Percentiles rank a stretch among this genome's conserved stretches.
phyloP scores from a whole-genome alignment of 2,113 vertebrate species.

The Ceyx melanurus region DNA sequence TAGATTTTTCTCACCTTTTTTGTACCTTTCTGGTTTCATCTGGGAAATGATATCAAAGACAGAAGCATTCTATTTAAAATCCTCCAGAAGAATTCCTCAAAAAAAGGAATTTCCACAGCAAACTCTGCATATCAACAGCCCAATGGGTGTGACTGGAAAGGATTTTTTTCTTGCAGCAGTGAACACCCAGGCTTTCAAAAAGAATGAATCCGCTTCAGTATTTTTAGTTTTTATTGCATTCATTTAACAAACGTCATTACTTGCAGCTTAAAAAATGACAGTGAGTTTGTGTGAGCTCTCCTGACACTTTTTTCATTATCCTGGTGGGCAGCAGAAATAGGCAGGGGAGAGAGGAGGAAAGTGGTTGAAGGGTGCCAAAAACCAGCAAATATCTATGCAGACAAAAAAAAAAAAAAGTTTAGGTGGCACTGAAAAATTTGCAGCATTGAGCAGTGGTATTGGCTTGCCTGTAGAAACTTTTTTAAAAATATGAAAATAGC shows the following conservation, averaged over 20 bases:
- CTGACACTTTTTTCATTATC: conserved; percentile 46
- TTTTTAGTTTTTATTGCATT: conserved; percentile 49
- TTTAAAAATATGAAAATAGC: conserved; percentile 34
- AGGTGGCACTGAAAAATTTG: conserved; percentile 1
- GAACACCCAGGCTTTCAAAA: conserved; percentile 28
- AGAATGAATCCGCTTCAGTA: neutral
- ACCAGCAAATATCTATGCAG: neutral
- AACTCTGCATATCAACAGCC: neutral
- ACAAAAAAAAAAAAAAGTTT: neutral
- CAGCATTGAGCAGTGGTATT: neutral
- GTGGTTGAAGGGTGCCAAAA: conserved; percentile 44
- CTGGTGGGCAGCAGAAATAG: conserved; percentile 49
- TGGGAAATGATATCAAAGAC: neutral
- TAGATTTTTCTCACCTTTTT: neutral
- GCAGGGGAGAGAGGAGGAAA: conserved; percentile 34
- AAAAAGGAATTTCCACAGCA: conserved; percentile 15
- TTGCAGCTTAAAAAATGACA: conserved; percentile 38
- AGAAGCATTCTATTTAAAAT: neutral
- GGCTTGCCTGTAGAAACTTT: conserved; percentile 17
- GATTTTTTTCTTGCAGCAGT: conserved; percentile 15
- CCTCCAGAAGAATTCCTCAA: neutral
- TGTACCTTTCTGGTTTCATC: conserved; percentile 26
- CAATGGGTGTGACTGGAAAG: conserved; percentile 18
- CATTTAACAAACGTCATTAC: conserved; percentile 33
- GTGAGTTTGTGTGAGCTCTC: conserved; percentile 21